phyloP scores from a whole-genome alignment of 2,113 vertebrate species.

The Thymallus thymallus region DNA sequence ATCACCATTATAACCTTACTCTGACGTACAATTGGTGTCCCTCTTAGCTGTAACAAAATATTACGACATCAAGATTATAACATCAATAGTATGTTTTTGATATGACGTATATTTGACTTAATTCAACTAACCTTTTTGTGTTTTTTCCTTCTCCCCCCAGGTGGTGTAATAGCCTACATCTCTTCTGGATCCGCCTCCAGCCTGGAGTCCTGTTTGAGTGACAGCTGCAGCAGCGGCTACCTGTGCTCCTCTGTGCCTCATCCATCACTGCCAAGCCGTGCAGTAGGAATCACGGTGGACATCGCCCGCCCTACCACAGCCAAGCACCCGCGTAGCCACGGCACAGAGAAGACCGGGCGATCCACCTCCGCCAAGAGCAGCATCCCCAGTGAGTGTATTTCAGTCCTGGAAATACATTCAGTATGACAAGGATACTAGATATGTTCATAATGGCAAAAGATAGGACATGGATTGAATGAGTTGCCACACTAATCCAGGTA shows the following conservation, averaged over 20 bases:
- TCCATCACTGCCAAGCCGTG: conserved; percentile 80
- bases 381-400: conserved; percentile 84
- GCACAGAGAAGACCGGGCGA: conserved; percentile 76
- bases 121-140: background rate
- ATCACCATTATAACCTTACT: background rate
- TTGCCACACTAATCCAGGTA: no score
- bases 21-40: background rate
- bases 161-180: conserved; percentile 95
- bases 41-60: background rate
- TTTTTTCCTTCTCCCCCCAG: conserved; percentile 59
- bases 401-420: background rate
- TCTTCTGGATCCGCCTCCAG: conserved; percentile 89
- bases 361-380: conserved; percentile 72
- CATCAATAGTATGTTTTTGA: no score
- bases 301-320: conserved; percentile 42
- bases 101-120: background rate
- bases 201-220: conserved; percentile 87
- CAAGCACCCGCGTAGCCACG: conserved; percentile 68
- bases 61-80: background rate
- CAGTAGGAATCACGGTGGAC: conserved; percentile 63
- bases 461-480: background rate
- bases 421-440: no score
- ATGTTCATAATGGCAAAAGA: no score
- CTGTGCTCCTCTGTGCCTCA: conserved; percentile 82
- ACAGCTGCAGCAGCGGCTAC: conserved; percentile 83